phyloP scores from a whole-genome alignment of 2,797 vertebrate genomes.

The Amniataba percoides region DNA sequence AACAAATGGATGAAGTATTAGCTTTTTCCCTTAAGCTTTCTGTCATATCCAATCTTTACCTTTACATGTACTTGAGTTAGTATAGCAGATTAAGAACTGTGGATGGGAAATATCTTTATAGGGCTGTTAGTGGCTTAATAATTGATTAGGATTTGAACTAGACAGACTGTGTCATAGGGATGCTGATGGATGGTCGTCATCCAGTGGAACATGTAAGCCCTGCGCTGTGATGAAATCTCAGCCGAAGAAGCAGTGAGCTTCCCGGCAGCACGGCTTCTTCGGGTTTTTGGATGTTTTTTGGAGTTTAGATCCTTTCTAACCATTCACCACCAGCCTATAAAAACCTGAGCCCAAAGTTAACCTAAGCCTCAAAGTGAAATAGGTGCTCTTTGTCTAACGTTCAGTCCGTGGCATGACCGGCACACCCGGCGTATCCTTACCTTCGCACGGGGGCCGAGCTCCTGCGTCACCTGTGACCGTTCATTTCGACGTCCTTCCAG shows the following conservation, averaged over 20 bases:
- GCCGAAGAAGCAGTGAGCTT: background rate
- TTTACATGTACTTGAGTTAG: constrained; percentile 77
- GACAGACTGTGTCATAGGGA: constrained; percentile 68
- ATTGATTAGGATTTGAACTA: constrained; percentile 72
- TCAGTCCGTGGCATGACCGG: constrained; percentile 42
- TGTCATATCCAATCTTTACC: constrained; percentile 75
- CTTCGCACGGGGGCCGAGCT: constrained; percentile 3
- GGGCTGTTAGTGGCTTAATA: constrained; percentile 77
- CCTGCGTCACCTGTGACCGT: background rate
- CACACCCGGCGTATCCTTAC: constrained; percentile 5
- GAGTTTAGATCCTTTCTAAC: constrained; percentile 30
- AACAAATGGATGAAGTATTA: constrained; percentile 88
- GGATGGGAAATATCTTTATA: constrained; percentile 68
- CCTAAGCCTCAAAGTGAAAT: constrained; percentile 52
- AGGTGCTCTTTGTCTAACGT: constrained; percentile 34
- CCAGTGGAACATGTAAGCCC: constrained; percentile 30
- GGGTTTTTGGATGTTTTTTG: constrained; percentile 25
- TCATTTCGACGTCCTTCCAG: constrained; percentile 5
- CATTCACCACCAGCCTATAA: constrained; percentile 53
- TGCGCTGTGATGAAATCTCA: constrained; percentile 19
- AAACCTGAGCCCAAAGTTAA: constrained; percentile 72
- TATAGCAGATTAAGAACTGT: constrained; percentile 72
- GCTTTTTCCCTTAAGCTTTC: constrained; percentile 81
- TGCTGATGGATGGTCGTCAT: constrained; percentile 57
- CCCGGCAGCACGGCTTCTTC: background rate